Evolutionary conservation across 2,888 invertebrate genomes (phyloP).

Genomic region (Papilio gigon): DNA sequence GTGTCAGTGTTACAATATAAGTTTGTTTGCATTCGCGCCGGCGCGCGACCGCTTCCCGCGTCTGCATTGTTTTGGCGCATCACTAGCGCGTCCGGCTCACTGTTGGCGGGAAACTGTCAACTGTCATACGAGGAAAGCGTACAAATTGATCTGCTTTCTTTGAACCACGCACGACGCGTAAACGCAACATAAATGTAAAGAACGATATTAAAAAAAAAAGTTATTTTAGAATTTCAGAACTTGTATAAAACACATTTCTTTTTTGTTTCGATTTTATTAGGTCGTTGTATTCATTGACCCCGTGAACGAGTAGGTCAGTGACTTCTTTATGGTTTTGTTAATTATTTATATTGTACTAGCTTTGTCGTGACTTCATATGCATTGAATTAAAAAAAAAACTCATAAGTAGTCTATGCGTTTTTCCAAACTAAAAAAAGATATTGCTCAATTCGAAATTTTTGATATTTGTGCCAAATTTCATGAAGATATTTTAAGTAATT

Average conservation of each 20-base stretch:
- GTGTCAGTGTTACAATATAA: slow-evolving; percentile 28
- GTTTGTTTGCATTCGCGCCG: slow-evolving; percentile 33
- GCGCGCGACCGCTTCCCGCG: slow-evolving; percentile 23
- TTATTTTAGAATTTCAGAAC: too few relatives aligned
- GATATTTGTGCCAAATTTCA: too few relatives aligned
- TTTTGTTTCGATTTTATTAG: not conserved
- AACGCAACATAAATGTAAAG: not conserved
- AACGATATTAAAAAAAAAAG: too few relatives aligned
- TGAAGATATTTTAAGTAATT: too few relatives aligned
- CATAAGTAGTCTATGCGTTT: too few relatives aligned
- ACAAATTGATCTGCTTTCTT: slow-evolving; percentile 26
- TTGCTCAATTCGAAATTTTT: too few relatives aligned
- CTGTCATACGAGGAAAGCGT: slow-evolving; percentile 34
- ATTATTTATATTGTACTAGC: too few relatives aligned
- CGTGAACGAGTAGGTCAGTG: not conserved
- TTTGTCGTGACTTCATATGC: too few relatives aligned
- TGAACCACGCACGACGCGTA: not conserved
- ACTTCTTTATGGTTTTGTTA: not conserved
- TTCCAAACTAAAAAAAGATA: too few relatives aligned
- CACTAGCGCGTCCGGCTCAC: slow-evolving; percentile 37
- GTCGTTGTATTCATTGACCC: not conserved
- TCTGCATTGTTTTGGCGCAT: slow-evolving; percentile 34
- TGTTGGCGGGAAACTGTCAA: slow-evolving; percentile 42
- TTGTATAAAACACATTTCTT: not conserved
- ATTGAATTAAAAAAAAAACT: too few relatives aligned